Base-by-base conservation (phyloP, 1,140 invertebrate genomes). In the Brachionus rubens region DNA sequence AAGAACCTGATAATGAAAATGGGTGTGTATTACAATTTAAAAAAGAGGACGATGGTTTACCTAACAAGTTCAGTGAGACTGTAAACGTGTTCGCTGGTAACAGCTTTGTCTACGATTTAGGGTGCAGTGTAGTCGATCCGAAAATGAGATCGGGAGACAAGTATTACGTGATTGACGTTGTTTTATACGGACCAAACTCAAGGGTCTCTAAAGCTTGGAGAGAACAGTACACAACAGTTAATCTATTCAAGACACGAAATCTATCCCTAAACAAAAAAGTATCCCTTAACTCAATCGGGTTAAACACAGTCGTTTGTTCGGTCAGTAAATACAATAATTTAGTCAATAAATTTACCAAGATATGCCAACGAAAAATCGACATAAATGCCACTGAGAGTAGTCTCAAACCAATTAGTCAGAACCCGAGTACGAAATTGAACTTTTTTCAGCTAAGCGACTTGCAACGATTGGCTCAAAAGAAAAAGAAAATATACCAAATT, bases 321-420 rank as follows among this genome's bases (percentile, higher is more conserved):
- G 68, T 72, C n/a, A 72, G 33, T 16, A 72, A 72, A 33, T 72
- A 72, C 46, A 72, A 72, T 14, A 72, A 54, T 54, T 21, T 36
- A 24, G 50, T 36, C 1, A 72, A 72, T 26, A 54, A 72, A 54
- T 72, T 72, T 40, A 72, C 46, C 12, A 72, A 72, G 30, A 54
- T 72, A 0, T 72, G 68, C 68, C 46, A 54, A 6, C 48, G 33
- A 50, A 48, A 72, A 40, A 48, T 72, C 24, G 30, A 72, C 19
- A 48, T 72, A 21, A 72, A 48, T 14, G 46, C 68, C 28, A 72
- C 50, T 30, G 68, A 72, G 28, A 72, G 28, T 28, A 36, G 14
- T 9, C 12, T 26, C 7, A 26, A 4, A n/a, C 36, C 59, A 16
- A 65, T 19, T 4, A 41, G 24, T 41, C 40, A 43, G 19, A 43